Evolutionary conservation across 2,113 vertebrate genomes (phyloP).

Genomic region (Clarias macrocephalus): DNA sequence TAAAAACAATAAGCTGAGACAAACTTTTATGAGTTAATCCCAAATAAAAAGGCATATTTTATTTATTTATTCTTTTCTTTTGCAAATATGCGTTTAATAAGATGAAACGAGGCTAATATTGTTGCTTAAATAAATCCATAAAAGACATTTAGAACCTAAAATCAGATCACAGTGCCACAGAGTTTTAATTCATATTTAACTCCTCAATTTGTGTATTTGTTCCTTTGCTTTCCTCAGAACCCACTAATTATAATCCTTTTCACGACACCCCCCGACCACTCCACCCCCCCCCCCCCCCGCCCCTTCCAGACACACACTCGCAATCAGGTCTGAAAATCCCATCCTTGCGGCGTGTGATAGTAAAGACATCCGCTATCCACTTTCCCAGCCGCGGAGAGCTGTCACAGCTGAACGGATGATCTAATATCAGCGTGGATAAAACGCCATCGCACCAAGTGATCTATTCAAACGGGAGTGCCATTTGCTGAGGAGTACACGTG

Average conservation of each 20-base stretch:
- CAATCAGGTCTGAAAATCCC: slow-evolving; percentile 37
- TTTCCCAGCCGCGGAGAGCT: neutral
- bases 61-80: neutral
- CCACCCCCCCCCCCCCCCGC: neutral
- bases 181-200: neutral
- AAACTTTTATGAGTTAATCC: neutral
- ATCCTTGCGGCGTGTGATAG: slow-evolving; percentile 35
- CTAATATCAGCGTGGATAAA: slow-evolving; percentile 49
- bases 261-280: neutral
- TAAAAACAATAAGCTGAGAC: neutral
- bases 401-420: slow-evolving; percentile 47
- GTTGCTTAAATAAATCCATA: neutral
- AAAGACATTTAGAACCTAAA: neutral
- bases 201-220: neutral
- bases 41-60: neutral
- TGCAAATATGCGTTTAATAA: neutral
- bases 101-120: neutral
- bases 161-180: neutral
- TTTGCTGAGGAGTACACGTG: slow-evolving; percentile 35
- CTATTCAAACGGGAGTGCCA: slow-evolving; percentile 48
- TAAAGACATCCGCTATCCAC: slow-evolving; percentile 28
- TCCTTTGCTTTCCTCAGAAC: neutral
- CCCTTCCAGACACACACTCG: slow-evolving; percentile 12
- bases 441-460: slow-evolving; percentile 38
- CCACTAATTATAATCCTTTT: neutral